Evolutionary conservation across 2,888 invertebrate species (phyloP), one percentile per base, ranked within the genome.

Genomic region (Ochlodes sylvanus): DNA sequence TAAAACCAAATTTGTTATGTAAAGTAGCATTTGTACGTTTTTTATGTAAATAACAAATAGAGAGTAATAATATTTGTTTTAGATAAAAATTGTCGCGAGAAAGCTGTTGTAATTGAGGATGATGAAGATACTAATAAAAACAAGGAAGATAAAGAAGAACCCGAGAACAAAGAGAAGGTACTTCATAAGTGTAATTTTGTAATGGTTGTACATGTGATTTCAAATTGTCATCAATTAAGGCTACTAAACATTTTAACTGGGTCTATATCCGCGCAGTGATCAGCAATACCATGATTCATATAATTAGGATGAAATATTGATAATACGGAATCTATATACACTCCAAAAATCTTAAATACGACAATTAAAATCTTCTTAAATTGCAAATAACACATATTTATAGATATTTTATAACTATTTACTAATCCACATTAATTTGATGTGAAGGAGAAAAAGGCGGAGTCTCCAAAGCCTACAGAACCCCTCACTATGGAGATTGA

Each of bases 401-500:
- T n/a, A n/a, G n/a, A n/a, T n/a, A n/a, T 2, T 27, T 27, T 4
- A 27, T 27, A 27, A 27, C 5, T 2, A 27, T 67, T 69, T 71
- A 62, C 57, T 62, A 34, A 38, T 52, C n/a, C 4, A 47, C 47
- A 64, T 69, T n/a, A 2, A 34, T 47, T 61, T 52, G 32, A 9
- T n/a, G 21, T 21, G 64, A 3, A 79, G 79, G 79, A 92, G 75
- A 90, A 88, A 76, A 90, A 80, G 82, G 86, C 81, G 14, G 90
- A 86, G 75, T 88, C 84, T 70, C 88, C 84, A 56, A 92, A 88
- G 76, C 87, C 84, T 42, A 87, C 88, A 7, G 88, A 88, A 17
- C 93, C 94, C 6, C 79, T 94, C 44, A 92, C 89, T 27, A 93
- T 94, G 89, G 93, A 92, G 75, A 94, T 94, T 71, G 93, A 93